Conservation (phyloP, 2,888 invertebrate species). For the Hofmannophila pseudospretella region DNA sequence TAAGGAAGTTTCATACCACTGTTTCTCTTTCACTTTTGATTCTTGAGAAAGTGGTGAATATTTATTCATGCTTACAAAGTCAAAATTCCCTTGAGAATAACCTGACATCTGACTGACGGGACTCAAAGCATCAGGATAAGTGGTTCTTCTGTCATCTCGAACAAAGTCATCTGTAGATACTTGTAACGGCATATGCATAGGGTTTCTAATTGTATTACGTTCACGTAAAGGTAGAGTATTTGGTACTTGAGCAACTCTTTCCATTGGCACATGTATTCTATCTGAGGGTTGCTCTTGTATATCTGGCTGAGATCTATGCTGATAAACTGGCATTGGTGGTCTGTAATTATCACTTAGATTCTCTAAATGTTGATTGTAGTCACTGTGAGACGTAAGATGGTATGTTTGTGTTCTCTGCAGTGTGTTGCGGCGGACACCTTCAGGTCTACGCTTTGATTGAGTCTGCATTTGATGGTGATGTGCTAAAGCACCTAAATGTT, state of each 20-base stretch:
- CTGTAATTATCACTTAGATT: constrained; percentile 54
- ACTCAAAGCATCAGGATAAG: constrained; percentile 55
- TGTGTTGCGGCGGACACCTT: constrained; percentile 59
- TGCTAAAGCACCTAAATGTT: constrained; percentile 56
- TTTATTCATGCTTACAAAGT: constrained; percentile 61
- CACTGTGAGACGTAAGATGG: constrained; percentile 70
- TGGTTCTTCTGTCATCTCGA: constrained; percentile 42
- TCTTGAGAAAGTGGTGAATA: constrained; percentile 67
- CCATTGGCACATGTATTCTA: constrained; percentile 43
- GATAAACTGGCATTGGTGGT: constrained; percentile 45
- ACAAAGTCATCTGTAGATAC: constrained; percentile 64
- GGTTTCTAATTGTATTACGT: constrained; percentile 53
- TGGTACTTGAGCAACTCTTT: constrained; percentile 51
- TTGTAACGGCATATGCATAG: constrained; percentile 61
- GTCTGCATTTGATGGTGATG: constrained; percentile 57
- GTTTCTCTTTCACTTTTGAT: constrained; percentile 75
- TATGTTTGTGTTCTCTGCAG: constrained; percentile 72
- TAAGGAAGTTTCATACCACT: constrained; percentile 84
- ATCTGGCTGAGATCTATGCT: constrained; percentile 64
- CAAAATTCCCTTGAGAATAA: constrained; percentile 57
- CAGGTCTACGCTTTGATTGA: constrained; percentile 52
- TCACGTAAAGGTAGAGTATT: constrained; percentile 64
- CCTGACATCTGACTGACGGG: constrained; percentile 66
- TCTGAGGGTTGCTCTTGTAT: constrained; percentile 54
- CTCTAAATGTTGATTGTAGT: constrained; percentile 68